These are phyloP conservation scores for Nudaria mundana DNA, from an alignment of 2,888 invertebrate genomes.

Conservation along the genomic window DNA sequence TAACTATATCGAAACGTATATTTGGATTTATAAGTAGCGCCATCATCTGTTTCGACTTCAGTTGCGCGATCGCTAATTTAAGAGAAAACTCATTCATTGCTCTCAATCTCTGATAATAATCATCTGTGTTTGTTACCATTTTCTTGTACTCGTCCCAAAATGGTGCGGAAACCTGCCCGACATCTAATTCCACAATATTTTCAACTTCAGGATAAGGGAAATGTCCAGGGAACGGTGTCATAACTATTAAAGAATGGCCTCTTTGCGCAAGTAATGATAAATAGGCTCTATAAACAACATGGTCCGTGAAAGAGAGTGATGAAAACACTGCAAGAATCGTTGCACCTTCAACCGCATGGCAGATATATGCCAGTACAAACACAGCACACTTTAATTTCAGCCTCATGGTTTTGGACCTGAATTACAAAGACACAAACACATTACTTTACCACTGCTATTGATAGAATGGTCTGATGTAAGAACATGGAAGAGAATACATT, in stretches of 20 bases:
- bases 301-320: conserved; percentile 66
- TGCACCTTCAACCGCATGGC: conserved; percentile 43
- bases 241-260: conserved; percentile 62
- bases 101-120: conserved; percentile 52
- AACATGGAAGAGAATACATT: conserved; percentile 16
- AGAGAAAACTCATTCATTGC: conserved; percentile 55
- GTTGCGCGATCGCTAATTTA: conserved; percentile 61
- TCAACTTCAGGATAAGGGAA: conserved; percentile 58
- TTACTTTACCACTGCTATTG: conserved; percentile 25
- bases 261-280: conserved; percentile 53
- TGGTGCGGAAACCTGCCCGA: conserved; percentile 55
- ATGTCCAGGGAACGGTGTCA: conserved; percentile 72
- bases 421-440: conserved; percentile 16
- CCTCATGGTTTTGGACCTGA: conserved; percentile 34
- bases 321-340: conserved; percentile 66
- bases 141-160: conserved; percentile 63
- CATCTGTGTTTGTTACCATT: conserved; percentile 60
- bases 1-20: conserved; percentile 77
- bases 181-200: conserved; percentile 62
- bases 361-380: conserved; percentile 34
- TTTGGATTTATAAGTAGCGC: conserved; percentile 63
- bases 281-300: conserved; percentile 64
- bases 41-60: conserved; percentile 65
- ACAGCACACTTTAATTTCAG: conserved; percentile 31
- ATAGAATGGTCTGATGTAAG: conserved; percentile 26